Percentiles rank a stretch among this genome's conserved stretches.
These are phyloP conservation scores for Halocynthia roretzi DNA, from an alignment of 23 tunicate species.

Conservation along the genomic window DNA sequence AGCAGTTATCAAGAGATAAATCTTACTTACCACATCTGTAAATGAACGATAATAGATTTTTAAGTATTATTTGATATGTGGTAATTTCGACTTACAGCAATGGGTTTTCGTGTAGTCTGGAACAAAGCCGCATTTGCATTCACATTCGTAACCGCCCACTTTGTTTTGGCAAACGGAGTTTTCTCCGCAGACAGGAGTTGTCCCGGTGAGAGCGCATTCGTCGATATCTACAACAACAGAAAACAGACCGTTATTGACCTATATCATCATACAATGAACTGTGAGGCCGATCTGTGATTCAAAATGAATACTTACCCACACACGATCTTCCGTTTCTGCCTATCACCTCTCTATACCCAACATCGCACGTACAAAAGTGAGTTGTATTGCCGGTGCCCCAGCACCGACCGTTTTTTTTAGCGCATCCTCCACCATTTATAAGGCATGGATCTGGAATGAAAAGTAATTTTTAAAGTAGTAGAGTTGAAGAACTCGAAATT, in stretches of 20 bases:
- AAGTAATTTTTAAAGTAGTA: background rate
- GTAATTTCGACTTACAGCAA: conserved; percentile 9
- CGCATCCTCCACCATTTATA: conserved; percentile 8
- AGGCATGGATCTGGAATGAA: conserved; percentile 12
- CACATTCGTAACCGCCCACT: conserved; percentile 6
- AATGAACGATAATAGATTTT: no score
- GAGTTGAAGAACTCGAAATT: no score
- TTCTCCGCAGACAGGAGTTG: background rate
- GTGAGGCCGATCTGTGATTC: background rate
- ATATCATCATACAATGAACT: background rate
- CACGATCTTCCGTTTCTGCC: background rate
- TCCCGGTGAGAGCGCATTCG: background rate
- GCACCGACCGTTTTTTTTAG: conserved; percentile 5
- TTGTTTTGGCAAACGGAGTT: conserved; percentile 19
- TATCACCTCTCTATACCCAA: conserved; percentile 2
- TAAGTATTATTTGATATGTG: no score
- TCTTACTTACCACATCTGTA: no score
- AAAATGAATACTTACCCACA: conserved; percentile 3
- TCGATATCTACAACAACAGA: conserved; percentile 9
- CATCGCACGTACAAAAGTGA: conserved; percentile 15
- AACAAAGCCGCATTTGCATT: conserved; percentile 27
- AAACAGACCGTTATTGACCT: background rate
- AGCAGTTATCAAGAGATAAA: no score
- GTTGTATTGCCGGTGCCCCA: conserved; percentile 11
- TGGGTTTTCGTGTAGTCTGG: conserved; percentile 12